phyloP scores from a whole-genome alignment of 1,140 invertebrate species.

The Leptinotarsa texana region DNA sequence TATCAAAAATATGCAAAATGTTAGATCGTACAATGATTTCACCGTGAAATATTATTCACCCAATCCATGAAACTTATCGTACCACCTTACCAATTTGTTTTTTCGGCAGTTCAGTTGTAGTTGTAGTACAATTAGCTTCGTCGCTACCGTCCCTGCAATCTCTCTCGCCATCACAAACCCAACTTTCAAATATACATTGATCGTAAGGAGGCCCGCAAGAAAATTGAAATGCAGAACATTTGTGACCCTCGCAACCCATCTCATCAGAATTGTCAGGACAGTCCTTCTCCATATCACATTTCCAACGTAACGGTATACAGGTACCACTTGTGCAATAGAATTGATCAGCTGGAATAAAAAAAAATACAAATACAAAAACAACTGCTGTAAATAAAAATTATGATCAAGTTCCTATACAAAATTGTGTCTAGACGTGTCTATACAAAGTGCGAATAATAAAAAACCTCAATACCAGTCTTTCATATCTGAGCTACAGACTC shows the following conservation, averaged over 20 bases:
- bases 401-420: too few species aligned
- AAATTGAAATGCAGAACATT: slow-evolving; percentile 67
- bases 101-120: slow-evolving; percentile 27
- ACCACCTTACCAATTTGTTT: slow-evolving; percentile 26
- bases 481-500: too few species aligned
- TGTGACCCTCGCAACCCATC: slow-evolving; percentile 56
- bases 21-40: too few species aligned
- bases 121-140: slow-evolving; percentile 68
- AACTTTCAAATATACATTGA: slow-evolving; percentile 75
- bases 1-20: too few species aligned
- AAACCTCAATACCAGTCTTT: too few species aligned
- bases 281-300: slow-evolving; percentile 54
- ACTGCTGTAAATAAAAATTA: too few species aligned
- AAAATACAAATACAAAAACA: too few species aligned
- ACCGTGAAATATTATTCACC: too few species aligned
- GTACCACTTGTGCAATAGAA: slow-evolving; percentile 48
- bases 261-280: slow-evolving; percentile 44
- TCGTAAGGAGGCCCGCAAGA: slow-evolving; percentile 62
- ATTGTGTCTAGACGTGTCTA: too few species aligned
- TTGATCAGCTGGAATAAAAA: slow-evolving; percentile 38
- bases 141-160: slow-evolving; percentile 72
- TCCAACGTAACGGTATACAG: slow-evolving; percentile 75
- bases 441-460: too few species aligned
- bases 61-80: slow-evolving; percentile 27
- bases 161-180: slow-evolving; percentile 74